Conservation (phyloP, 2,888 invertebrate genomes). For the Spilarctia lutea region DNA sequence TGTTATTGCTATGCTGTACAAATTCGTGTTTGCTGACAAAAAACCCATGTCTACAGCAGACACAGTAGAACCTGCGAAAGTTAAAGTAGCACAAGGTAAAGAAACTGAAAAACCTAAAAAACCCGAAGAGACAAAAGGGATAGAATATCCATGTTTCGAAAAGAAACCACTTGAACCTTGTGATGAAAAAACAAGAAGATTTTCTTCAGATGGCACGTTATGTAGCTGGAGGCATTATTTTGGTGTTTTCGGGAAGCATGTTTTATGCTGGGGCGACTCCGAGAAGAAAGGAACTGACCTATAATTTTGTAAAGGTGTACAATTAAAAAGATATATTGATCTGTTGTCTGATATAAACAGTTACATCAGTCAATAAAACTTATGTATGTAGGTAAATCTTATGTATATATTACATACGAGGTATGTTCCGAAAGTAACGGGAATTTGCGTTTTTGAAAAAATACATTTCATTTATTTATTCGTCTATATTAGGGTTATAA, state of each 20-base stretch:
- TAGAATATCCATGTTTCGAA: background rate
- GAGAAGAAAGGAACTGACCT: background rate
- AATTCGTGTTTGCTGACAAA: slow-evolving; percentile 8
- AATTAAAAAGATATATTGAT: background rate
- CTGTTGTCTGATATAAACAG: background rate
- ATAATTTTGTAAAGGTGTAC: background rate
- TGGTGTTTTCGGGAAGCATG: background rate
- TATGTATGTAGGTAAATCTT: too few relatives aligned
- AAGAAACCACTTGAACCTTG: background rate
- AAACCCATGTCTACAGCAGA: background rate
- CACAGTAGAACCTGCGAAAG: background rate
- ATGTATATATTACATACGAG: background rate
- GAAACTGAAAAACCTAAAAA: background rate
- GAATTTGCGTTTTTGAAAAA: too few relatives aligned
- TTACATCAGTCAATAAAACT: background rate
- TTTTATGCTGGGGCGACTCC: background rate
- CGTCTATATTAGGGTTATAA: background rate
- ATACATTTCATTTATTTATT: background rate
- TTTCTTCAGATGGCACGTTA: background rate
- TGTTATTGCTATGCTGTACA: slow-evolving; percentile 5
- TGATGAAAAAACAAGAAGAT: background rate
- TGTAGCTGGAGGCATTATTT: background rate
- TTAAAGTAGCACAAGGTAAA: background rate
- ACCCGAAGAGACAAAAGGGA: background rate
- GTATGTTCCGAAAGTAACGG: background rate